Evolutionary conservation across 2,113 vertebrate genomes (phyloP).

Genomic region (Leptosomus discolor): DNA sequence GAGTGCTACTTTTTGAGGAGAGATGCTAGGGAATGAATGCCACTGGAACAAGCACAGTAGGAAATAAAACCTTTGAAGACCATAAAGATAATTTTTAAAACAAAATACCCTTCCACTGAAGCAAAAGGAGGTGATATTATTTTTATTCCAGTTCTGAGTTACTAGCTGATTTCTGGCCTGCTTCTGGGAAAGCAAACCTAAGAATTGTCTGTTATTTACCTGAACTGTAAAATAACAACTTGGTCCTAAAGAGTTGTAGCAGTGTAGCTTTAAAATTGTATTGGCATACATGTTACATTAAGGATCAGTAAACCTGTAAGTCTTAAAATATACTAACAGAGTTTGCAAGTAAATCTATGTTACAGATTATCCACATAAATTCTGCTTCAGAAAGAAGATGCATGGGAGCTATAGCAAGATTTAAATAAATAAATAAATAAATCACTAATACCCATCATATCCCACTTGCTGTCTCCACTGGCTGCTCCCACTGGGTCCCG

Average conservation of each 20-base stretch:
- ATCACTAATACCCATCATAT: constrained; percentile 84
- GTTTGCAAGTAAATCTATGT: neutral
- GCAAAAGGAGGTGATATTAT: neutral
- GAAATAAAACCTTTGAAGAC: neutral
- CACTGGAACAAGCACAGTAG: neutral
- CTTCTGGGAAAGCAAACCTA: neutral
- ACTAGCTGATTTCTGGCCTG: neutral
- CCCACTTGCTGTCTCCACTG: constrained; percentile 91
- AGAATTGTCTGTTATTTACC: neutral
- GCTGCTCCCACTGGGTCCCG: constrained; percentile 87
- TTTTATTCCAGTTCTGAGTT: neutral
- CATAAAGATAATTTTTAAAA: neutral
- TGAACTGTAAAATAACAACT: neutral
- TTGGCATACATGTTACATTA: neutral
- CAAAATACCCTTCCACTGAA: neutral
- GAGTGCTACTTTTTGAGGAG: neutral
- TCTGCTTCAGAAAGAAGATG: neutral
- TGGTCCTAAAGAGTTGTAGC: neutral
- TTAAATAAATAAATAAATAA: neutral
- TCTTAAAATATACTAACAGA: neutral
- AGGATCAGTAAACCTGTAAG: neutral
- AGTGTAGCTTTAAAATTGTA: neutral
- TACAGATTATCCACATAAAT: neutral
- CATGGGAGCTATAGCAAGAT: neutral
- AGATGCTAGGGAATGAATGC: neutral